These are phyloP conservation scores for Sphenopsis melanotis DNA, from an alignment of 2,797 vertebrate species.

Conservation along the genomic window DNA sequence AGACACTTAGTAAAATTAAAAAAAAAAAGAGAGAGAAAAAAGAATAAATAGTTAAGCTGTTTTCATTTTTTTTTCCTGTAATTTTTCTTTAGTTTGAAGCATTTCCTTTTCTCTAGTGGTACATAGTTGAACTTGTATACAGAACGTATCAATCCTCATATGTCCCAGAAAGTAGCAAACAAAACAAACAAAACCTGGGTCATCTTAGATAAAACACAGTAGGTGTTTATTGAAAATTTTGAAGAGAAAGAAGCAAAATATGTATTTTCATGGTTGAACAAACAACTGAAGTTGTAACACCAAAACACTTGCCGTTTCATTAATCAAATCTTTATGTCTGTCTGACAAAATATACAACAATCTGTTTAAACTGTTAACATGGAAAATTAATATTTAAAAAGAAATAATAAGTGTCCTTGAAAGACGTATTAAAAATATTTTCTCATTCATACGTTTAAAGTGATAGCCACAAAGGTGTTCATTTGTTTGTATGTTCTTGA, in stretches of 20 bases:
- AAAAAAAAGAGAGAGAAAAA: not conserved
- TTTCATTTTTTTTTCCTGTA: not conserved
- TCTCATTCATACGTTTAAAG: not conserved
- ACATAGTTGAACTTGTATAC: not conserved
- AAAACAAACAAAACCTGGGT: not conserved
- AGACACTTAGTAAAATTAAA: not conserved
- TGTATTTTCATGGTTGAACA: not conserved
- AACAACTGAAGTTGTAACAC: not conserved
- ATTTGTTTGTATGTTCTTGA: not conserved
- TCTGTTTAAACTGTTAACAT: not conserved
- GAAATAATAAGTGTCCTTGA: not conserved
- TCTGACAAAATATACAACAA: not conserved
- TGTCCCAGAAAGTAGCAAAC: not conserved
- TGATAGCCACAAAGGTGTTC: not conserved
- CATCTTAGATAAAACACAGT: not conserved
- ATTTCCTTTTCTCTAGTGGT: not conserved
- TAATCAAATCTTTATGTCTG: not conserved
- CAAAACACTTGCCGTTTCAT: not conserved
- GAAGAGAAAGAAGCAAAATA: not conserved
- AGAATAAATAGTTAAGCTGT: not conserved
- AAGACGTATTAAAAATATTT: not conserved
- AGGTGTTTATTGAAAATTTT: slow-evolving; percentile 32
- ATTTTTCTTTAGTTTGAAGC: not conserved
- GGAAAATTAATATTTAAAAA: not conserved
- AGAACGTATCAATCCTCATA: not conserved